Evolutionary conservation across 2,113 vertebrate genomes (phyloP).

Genomic region (Ceyx melanurus): DNA sequence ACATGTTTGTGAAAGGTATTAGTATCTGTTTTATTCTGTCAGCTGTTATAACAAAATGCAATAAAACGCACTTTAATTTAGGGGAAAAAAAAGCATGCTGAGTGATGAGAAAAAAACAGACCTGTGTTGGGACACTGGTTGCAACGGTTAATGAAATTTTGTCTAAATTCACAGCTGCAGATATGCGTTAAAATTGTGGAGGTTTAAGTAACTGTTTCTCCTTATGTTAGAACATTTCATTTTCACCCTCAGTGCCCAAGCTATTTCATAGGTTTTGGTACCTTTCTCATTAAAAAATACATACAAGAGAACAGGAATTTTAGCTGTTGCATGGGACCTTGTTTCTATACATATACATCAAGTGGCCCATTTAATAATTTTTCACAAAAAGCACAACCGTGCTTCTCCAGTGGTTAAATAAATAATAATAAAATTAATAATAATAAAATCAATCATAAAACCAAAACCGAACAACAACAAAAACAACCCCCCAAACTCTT

Average conservation of each 20-base stretch:
- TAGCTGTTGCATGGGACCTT: background rate
- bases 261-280: background rate
- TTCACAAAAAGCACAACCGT: background rate
- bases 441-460: too few relatives aligned
- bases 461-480: too few relatives aligned
- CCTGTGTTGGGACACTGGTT: background rate
- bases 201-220: background rate
- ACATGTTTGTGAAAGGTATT: background rate
- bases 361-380: background rate
- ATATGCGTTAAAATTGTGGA: background rate
- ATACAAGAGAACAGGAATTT: background rate
- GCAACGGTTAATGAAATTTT: background rate
- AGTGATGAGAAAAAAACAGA: background rate
- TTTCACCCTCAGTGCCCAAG: background rate
- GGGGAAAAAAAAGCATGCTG: background rate
- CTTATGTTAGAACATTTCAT: background rate
- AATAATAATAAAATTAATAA: too few relatives aligned
- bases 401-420: background rate
- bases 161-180: background rate
- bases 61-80: background rate
- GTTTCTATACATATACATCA: background rate
- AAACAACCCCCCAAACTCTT: background rate
- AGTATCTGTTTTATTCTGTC: background rate
- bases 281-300: background rate
- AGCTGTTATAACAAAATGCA: background rate